These are phyloP conservation scores for Latrodectus geometricus DNA, from an alignment of 1,140 invertebrate species.

Conservation along the genomic window DNA sequence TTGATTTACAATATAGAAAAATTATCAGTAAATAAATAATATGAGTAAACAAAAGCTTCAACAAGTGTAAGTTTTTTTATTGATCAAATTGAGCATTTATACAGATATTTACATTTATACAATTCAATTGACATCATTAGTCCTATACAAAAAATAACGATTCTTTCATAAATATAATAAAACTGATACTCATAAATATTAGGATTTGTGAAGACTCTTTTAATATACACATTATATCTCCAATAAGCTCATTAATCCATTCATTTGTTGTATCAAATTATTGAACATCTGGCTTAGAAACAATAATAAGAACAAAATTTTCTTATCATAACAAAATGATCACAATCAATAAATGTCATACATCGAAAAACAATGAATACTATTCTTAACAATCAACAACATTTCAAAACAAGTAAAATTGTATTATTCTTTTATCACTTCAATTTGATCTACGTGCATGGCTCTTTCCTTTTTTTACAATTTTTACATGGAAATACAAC, in stretches of 20 bases:
- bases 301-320: background rate
- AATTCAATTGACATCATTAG: background rate
- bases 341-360: background rate
- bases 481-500: too few species aligned
- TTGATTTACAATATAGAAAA: too few species aligned
- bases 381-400: background rate
- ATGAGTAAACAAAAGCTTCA: too few species aligned
- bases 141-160: slow-evolving; percentile 25
- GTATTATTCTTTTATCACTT: background rate
- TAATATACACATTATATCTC: background rate
- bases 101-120: slow-evolving; percentile 43
- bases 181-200: background rate
- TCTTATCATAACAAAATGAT: background rate
- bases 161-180: slow-evolving; percentile 7
- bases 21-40: too few species aligned
- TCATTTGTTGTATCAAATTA: background rate
- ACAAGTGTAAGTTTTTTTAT: background rate
- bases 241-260: background rate
- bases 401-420: background rate
- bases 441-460: too few species aligned
- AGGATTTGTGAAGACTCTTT: background rate
- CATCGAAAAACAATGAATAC: background rate
- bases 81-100: slow-evolving; percentile 30
- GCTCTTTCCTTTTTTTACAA: too few species aligned
- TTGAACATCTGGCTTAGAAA: background rate